These are phyloP conservation scores for Arvicanthis niloticus DNA, from an alignment of 2,113 vertebrate genomes.

Conservation along the genomic window DNA sequence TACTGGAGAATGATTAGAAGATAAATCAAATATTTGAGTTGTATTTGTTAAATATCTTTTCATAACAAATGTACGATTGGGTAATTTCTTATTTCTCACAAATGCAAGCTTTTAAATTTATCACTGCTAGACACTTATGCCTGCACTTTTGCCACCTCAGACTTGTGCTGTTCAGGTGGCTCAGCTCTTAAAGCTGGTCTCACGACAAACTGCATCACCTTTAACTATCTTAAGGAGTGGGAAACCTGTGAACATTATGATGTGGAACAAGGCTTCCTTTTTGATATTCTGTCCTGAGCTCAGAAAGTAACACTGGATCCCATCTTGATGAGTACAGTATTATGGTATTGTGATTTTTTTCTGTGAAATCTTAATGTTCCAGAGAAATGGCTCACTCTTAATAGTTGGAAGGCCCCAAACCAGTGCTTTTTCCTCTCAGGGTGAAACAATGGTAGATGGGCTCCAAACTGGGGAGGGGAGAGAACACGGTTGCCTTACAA, in stretches of 20 bases:
- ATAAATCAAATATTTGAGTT: not conserved
- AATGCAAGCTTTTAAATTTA: not conserved
- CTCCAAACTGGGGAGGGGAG: constrained; percentile 79
- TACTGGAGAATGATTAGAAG: not conserved
- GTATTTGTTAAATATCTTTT: constrained; percentile 38
- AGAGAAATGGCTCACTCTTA: constrained; percentile 63
- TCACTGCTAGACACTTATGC: constrained; percentile 8
- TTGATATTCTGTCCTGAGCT: constrained; percentile 17
- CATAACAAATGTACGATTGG: constrained; percentile 8
- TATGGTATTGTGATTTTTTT: constrained; percentile 48
- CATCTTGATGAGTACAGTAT: constrained; percentile 1
- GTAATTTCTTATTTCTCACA: constrained; percentile 32
- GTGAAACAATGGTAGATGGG: constrained; percentile 78
- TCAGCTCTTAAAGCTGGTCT: not conserved
- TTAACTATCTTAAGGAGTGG: not conserved
- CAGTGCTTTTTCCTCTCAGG: constrained; percentile 68
- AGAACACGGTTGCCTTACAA: constrained; percentile 87
- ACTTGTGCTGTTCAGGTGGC: not conserved
- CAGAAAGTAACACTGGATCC: constrained; percentile 1
- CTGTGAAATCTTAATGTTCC: constrained; percentile 47
- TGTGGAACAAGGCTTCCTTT: constrained; percentile 14
- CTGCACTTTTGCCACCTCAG: not conserved
- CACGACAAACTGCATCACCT: not conserved
- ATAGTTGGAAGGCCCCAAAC: constrained; percentile 68
- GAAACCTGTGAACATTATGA: not conserved